phyloP scores from a whole-genome alignment of 92 coral and sea anemone genomes.

The Epizoanthus rinbou region DNA sequence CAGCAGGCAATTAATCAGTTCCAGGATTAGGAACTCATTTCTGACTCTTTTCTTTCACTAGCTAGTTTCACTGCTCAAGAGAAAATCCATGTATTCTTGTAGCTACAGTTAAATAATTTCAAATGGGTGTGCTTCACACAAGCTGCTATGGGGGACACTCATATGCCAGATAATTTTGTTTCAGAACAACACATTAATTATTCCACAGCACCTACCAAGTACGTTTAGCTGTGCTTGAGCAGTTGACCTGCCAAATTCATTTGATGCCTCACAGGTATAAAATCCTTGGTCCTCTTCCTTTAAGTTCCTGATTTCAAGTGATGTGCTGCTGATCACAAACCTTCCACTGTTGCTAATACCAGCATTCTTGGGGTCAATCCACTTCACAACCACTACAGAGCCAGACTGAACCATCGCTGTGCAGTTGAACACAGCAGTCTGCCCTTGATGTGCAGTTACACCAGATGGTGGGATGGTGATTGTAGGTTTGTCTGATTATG shows the following conservation, averaged over 20 bases:
- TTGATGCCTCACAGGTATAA: conserved; percentile 69
- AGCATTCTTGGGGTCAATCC: conserved; percentile 49
- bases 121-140: no score
- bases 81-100: no score
- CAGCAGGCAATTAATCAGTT: no score
- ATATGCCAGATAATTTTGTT: no score
- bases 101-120: no score
- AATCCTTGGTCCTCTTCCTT: conserved; percentile 72
- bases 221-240: conserved; percentile 76
- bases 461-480: conserved; percentile 58
- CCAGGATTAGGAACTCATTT: no score
- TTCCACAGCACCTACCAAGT: conserved; percentile 59
- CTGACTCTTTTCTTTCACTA: no score
- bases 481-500: conserved; percentile 58
- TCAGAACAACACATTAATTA: background rate
- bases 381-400: conserved; percentile 24
- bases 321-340: conserved; percentile 60
- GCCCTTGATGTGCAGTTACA: conserved; percentile 63
- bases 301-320: conserved; percentile 58
- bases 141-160: no score
- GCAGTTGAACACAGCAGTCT: conserved; percentile 74
- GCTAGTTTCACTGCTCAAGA: no score
- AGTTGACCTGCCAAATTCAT: conserved; percentile 64
- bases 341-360: conserved; percentile 55
- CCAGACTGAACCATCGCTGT: conserved; percentile 19